Evolutionary conservation across 2,888 invertebrate genomes (phyloP).

Genomic region (Apodemia duryi): DNA sequence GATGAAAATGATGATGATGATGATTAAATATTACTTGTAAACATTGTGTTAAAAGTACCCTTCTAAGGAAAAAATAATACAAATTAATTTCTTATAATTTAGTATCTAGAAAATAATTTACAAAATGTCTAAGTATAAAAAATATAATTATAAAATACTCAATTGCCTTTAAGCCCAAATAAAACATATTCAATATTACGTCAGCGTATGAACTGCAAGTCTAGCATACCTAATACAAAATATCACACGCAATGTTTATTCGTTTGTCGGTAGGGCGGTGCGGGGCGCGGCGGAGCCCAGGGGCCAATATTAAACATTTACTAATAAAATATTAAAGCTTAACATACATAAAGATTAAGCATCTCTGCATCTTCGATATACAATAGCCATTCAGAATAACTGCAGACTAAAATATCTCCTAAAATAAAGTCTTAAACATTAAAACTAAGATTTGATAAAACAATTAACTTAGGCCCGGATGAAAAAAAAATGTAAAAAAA

Average conservation of each 20-base stretch:
- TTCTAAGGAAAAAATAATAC: constrained; percentile 4
- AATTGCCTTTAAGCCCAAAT: constrained; percentile 53
- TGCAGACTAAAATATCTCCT: constrained; percentile 79
- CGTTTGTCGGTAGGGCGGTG: constrained; percentile 38
- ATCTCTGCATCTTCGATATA: constrained; percentile 78
- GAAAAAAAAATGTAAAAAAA: constrained; percentile 39
- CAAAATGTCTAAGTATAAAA: constrained; percentile 71
- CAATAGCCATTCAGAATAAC: constrained; percentile 79
- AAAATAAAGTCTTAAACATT: constrained; percentile 74
- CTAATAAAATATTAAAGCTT: constrained; percentile 80
- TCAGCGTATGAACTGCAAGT: constrained; percentile 63
- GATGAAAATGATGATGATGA: not conserved
- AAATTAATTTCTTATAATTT: constrained; percentile 33
- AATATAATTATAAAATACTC: constrained; percentile 59
- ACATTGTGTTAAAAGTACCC: constrained; percentile 8
- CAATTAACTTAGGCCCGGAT: constrained; percentile 72
- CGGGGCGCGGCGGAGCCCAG: constrained; percentile 45
- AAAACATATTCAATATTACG: constrained; percentile 48
- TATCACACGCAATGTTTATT: constrained; percentile 68
- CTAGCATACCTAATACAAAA: constrained; percentile 68
- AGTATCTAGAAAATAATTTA: constrained; percentile 71
- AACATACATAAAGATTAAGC: constrained; percentile 80
- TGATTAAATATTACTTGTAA: constrained; percentile 11
- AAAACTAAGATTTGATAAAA: constrained; percentile 65
- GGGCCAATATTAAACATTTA: constrained; percentile 76